A percentile compares a stretch with the other conserved stretches of the same genome.
These are phyloP conservation scores for Galaxias olidus DNA, from an alignment of 2,797 vertebrate genomes.

Conservation along the genomic window DNA sequence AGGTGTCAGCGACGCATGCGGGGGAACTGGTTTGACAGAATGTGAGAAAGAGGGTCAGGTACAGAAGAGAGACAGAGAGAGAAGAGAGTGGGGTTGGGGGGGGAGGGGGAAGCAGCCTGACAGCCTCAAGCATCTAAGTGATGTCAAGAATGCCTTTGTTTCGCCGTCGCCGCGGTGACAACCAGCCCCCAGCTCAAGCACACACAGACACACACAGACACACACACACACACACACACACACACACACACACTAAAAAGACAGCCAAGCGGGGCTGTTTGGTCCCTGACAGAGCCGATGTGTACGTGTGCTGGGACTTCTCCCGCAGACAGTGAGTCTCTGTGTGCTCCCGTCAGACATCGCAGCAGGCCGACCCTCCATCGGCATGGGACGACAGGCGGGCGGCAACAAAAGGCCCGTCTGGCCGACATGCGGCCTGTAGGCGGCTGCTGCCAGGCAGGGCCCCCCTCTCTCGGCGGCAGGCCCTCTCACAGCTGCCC, in stretches of 20 bases:
- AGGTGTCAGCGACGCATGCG: not conserved
- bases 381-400: not conserved
- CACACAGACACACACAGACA: constrained; percentile 31
- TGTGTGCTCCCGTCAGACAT: not conserved
- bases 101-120: not conserved
- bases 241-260: not conserved
- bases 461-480: no score
- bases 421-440: not conserved
- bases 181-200: constrained; percentile 10
- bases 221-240: constrained; percentile 12
- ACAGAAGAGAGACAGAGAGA: not conserved
- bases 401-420: not conserved
- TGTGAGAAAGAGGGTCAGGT: not conserved
- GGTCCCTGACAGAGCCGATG: not conserved
- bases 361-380: not conserved
- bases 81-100: not conserved
- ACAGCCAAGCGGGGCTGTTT: no score
- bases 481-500: no score
- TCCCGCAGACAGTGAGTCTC: constrained; percentile 7
- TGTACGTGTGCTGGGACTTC: constrained; percentile 11
- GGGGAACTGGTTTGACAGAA: constrained; percentile 1
- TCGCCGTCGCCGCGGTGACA: constrained; percentile 5
- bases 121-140: constrained; percentile 8
- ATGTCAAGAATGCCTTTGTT: constrained; percentile 10
- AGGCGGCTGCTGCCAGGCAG: no score